Conservation (phyloP, 1,140 invertebrate species). For the Helicoverpa zea region DNA sequence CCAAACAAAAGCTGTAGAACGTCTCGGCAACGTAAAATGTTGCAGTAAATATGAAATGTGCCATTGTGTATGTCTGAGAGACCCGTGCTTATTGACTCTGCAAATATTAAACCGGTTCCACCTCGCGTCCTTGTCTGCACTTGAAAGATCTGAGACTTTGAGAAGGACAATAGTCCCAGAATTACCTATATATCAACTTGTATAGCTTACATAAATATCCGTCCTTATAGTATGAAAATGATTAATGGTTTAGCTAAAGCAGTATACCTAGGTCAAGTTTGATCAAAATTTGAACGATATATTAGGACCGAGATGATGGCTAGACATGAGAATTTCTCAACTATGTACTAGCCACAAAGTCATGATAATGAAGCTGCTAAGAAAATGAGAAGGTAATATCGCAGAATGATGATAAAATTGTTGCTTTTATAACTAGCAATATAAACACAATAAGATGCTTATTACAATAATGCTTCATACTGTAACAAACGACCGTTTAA, state of each 20-base stretch:
- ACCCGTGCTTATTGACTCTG: constrained; percentile 34
- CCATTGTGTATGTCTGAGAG: constrained; percentile 20
- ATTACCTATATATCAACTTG: constrained; percentile 28
- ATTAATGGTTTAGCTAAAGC: constrained; percentile 19
- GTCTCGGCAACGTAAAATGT: constrained; percentile 26
- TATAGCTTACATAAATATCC: constrained; percentile 39
- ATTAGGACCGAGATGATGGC: neutral
- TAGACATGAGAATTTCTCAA: neutral
- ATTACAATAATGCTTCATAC: constrained; percentile 24
- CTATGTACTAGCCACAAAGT: neutral
- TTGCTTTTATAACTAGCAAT: neutral
- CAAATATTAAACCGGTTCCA: constrained; percentile 34
- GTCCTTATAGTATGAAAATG: constrained; percentile 48
- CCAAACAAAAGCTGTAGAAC: constrained; percentile 23
- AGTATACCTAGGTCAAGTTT: neutral
- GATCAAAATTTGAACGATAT: neutral
- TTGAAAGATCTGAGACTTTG: neutral
- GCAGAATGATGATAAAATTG: neutral
- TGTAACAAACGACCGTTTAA: constrained; percentile 28
- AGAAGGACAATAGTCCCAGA: constrained; percentile 6
- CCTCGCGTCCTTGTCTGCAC: constrained; percentile 35
- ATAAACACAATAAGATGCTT: constrained; percentile 23
- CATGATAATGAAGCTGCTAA: neutral
- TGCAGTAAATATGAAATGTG: constrained; percentile 14
- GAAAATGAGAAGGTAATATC: constrained; percentile 20